Evolutionary conservation across 2,888 invertebrate genomes (phyloP), one percentile per base, ranked within the genome.

Genomic region (Bhutanitis thaidina): DNA sequence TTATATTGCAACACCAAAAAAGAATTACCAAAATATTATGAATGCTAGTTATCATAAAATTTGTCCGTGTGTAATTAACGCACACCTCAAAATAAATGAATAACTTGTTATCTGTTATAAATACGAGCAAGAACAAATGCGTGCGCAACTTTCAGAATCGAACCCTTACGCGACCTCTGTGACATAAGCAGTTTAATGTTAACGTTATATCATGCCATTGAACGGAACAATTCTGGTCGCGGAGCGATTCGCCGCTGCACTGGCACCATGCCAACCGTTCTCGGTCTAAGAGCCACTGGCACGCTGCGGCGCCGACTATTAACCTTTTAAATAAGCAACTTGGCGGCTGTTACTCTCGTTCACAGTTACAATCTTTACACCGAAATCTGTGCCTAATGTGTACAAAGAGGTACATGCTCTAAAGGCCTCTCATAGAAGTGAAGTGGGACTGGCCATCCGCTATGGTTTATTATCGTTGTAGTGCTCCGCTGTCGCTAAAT

Each of bases 251-350:
- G 38, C 3, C 9, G 20, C 15, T 36, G 13, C 5, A 13, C 40
- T 48, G 48, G 48, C 48, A 29, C 7, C 15, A 7, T 41, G 48
- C 48, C 48, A 48, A 10, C 20, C 27, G 12, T 13, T 14, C 27
- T 8, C 40, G 29, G 9, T 4, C 8, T 25, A 27, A 27, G 27
- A 27, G 34, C 10, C n/a, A 36, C 40, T 35, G 41, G 30, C 43
- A 29, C 16, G 14, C 30, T 7, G 13, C 35, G 13, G 35, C 34
- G 13, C 34, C 35, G 14, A 20, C 43, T 38, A 43, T 49, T 49
- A 43, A 49, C 37, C 43, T 43, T 36, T 41, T 43, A 49, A 43
- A 43, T 43, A 43, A 43, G 37, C 15, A 12, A 39, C 20, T 40
- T 29, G 40, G 14, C 29, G 7, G 39, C 8, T 27, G 7, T 13